phyloP scores from a whole-genome alignment of 2,888 invertebrate species.

The Rhagophthalmus giganteus region DNA sequence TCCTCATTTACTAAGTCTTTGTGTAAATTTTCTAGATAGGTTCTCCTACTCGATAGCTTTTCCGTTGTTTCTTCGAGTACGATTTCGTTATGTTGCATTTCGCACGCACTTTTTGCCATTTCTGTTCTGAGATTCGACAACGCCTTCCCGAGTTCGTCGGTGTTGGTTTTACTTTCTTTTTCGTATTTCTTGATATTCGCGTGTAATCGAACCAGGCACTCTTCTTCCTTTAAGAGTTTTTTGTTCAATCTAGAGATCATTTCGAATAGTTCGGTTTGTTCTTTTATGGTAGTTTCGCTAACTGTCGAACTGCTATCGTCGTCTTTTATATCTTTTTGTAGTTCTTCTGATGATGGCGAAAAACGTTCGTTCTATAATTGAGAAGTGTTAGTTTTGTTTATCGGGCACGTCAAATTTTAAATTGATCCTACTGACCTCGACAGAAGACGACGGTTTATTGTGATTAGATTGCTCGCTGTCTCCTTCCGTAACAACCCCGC shows the following conservation, averaged over 20 bases:
- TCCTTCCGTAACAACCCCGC: slow-evolving; percentile 70
- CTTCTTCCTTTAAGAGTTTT: slow-evolving; percentile 73
- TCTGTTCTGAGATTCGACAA: slow-evolving; percentile 49
- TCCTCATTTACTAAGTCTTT: slow-evolving; percentile 51
- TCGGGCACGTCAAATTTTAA: no score
- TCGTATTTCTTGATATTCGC: slow-evolving; percentile 57
- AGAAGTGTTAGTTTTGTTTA: no score
- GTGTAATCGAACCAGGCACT: slow-evolving; percentile 68
- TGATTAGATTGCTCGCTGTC: slow-evolving; percentile 58
- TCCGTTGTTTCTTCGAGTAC: slow-evolving; percentile 53
- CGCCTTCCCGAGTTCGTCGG: slow-evolving; percentile 46
- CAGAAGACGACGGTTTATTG: slow-evolving; percentile 45
- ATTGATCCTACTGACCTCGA: slow-evolving; percentile 44
- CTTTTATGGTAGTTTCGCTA: slow-evolving; percentile 61
- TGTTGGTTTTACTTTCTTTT: slow-evolving; percentile 41
- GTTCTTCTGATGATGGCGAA: slow-evolving; percentile 52
- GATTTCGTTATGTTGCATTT: slow-evolving; percentile 55
- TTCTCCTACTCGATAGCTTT: slow-evolving; percentile 45
- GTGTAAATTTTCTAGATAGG: slow-evolving; percentile 49
- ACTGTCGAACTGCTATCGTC: slow-evolving; percentile 53
- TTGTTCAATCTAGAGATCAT: slow-evolving; percentile 74
- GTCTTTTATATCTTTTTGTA: slow-evolving; percentile 48
- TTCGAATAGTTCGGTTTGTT: slow-evolving; percentile 73
- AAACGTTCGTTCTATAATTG: slow-evolving; percentile 45
- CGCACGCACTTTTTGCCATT: slow-evolving; percentile 54